Percentiles rank a stretch among this genome's conserved stretches.
These are phyloP conservation scores for Mustela lutreola DNA, from an alignment of 2,113 vertebrate species.

Conservation along the genomic window DNA sequence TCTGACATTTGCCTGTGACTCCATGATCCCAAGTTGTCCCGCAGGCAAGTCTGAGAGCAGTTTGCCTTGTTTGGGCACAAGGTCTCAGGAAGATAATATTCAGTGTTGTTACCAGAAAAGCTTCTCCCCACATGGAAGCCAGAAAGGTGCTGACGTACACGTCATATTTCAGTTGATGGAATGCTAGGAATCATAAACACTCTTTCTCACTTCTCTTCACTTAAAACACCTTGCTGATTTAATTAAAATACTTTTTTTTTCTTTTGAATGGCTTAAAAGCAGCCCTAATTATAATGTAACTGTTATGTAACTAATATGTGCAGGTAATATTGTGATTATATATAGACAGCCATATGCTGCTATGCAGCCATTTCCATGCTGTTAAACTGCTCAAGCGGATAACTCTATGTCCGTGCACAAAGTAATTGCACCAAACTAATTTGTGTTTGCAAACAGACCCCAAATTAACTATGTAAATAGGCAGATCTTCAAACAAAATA, in stretches of 20 bases:
- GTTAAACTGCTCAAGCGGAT: conserved; percentile 85
- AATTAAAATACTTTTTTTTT: conserved; percentile 73
- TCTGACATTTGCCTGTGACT: neutral
- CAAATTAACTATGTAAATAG: conserved; percentile 90
- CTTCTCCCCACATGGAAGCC: neutral
- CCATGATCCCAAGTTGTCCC: neutral
- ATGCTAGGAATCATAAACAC: neutral
- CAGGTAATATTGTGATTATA: conserved; percentile 90
- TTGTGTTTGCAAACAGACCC: conserved; percentile 90
- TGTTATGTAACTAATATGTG: conserved; percentile 87
- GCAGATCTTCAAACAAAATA: conserved; percentile 87
- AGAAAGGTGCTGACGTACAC: neutral
- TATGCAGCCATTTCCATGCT: conserved; percentile 76
- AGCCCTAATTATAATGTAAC: conserved; percentile 80
- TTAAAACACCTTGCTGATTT: conserved; percentile 69
- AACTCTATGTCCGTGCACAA: conserved; percentile 87
- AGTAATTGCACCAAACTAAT: conserved; percentile 90
- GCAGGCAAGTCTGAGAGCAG: neutral
- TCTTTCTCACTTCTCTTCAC: neutral
- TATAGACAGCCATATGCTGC: conserved; percentile 86
- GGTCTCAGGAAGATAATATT: neutral
- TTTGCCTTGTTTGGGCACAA: neutral
- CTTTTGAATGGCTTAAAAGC: conserved; percentile 72
- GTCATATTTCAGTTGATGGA: neutral
- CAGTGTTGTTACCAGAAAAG: neutral